Percentiles rank a stretch among this genome's conserved stretches.
phyloP scores from a whole-genome alignment of 2,797 vertebrate species.

The Sebastes taczanowskii region DNA sequence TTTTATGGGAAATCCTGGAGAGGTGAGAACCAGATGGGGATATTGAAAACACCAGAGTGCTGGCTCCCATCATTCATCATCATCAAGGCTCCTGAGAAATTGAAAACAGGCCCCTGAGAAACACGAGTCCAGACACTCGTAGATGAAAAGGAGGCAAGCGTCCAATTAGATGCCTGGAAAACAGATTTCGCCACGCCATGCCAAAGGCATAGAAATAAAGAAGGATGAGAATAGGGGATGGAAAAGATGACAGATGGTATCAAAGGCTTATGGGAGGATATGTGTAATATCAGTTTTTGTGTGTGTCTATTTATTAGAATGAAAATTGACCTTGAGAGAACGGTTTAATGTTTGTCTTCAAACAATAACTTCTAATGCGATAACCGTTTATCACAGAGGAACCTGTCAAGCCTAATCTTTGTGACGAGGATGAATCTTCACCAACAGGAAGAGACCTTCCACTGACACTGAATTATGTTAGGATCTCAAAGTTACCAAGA shows the following conservation, averaged over 20 bases:
- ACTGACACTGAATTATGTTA: not conserved
- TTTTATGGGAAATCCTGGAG: slow-evolving; percentile 79
- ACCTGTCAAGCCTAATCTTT: slow-evolving; percentile 12
- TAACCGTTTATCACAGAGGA: slow-evolving; percentile 18
- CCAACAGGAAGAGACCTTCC: not conserved
- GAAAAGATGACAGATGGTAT: slow-evolving; percentile 75
- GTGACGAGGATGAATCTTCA: not conserved
- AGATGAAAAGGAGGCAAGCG: slow-evolving; percentile 79
- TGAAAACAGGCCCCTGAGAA: slow-evolving; percentile 81
- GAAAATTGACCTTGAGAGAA: slow-evolving; percentile 20
- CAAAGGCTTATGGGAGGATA: slow-evolving; percentile 46
- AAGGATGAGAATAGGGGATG: slow-evolving; percentile 54
- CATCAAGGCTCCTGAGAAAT: slow-evolving; percentile 80
- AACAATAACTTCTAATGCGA: slow-evolving; percentile 4
- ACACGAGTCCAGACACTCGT: slow-evolving; percentile 76
- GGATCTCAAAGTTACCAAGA: not conserved
- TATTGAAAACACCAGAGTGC: slow-evolving; percentile 76
- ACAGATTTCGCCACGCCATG: slow-evolving; percentile 72
- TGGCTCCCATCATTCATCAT: slow-evolving; percentile 82
- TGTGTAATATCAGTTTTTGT: slow-evolving; percentile 34
- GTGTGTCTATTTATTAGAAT: slow-evolving; percentile 44
- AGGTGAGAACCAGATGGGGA: slow-evolving; percentile 84
- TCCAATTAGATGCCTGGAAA: slow-evolving; percentile 83
- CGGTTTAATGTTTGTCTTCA: slow-evolving; percentile 22
- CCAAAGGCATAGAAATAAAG: slow-evolving; percentile 65